Percentiles rank a stretch among this genome's conserved stretches.
These are phyloP conservation scores for Alfaro cultratus DNA, from an alignment of 2,797 vertebrate species.

Conservation along the genomic window DNA sequence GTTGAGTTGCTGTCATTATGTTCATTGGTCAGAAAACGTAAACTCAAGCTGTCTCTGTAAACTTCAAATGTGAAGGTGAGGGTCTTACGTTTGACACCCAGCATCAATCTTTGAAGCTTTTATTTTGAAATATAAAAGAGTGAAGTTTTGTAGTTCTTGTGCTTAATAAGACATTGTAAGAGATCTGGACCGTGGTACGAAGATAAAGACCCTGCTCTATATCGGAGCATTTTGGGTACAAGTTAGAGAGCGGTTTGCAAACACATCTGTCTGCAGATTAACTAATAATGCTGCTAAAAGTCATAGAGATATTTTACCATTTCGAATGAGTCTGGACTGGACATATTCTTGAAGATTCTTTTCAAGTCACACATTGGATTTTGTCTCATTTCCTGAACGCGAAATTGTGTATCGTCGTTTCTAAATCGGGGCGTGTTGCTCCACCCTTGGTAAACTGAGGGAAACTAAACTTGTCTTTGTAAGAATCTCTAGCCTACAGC, in stretches of 20 bases:
- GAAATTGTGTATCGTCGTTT: not conserved
- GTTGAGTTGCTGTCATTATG: not conserved
- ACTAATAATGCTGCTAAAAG: not conserved
- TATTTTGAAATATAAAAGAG: not conserved
- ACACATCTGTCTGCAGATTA: not conserved
- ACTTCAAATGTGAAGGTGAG: not conserved
- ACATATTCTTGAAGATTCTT: not conserved
- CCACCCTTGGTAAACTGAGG: not conserved
- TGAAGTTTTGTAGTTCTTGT: not conserved
- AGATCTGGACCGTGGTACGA: not conserved
- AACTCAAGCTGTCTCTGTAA: not conserved
- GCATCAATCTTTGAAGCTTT: not conserved
- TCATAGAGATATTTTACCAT: not conserved
- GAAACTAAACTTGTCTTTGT: not conserved
- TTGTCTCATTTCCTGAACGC: not conserved
- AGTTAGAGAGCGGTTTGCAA: not conserved
- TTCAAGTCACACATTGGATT: not conserved
- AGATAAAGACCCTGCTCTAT: not conserved
- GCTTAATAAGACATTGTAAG: not conserved
- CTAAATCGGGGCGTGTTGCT: not conserved
- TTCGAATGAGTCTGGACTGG: not conserved
- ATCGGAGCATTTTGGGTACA: no score
- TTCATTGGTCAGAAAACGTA: not conserved
- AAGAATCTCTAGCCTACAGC: not conserved
- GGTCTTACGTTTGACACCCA: not conserved